Base-by-base conservation (phyloP, 2,113 vertebrate species). In the Rana temporaria region DNA sequence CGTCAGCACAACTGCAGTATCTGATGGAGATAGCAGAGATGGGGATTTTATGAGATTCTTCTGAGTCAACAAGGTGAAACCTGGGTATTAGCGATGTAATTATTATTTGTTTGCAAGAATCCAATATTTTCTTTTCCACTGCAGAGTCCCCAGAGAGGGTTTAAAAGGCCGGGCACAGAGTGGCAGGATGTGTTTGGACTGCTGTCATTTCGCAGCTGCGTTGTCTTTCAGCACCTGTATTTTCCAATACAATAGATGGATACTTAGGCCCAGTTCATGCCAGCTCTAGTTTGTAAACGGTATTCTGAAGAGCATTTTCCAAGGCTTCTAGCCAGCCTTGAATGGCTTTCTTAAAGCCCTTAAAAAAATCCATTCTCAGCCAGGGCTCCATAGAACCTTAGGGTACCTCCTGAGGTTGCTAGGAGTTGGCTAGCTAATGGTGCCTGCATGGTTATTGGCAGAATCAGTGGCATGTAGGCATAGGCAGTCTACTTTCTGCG, bases 61-160 rank as follows among this genome's bases (percentile, higher is more conserved):
- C 14, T 30, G 16, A 72, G 52, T 30, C 60, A 14, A 14, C 60
- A 24, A 11, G 22, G 60, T 20, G 69, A 53, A 72, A 24, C 48
- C 7, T 17, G 6, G 52, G 69, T 72, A 26, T 72, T 72, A 72
- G 69, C 48, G 26, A 72, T 72, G 69, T 72, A 72, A 72, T 72
- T 72, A 72, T 72, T 72, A 56, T 72, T 56, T 72, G 69, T 72
- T 26, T 72, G 55, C 55, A 72, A 72, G 42, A 63, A 72, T 72
- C 52, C 69, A 72, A 72, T 72, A 72, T 72, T 72, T 72, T 72
- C 69, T 72, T 72, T 26, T 9, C 7, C 26, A 52, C 69, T 19
- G 24, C 69, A 18, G 55, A 56, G 48, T 56, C 52, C 48, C 69
- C 22, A 3, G 69, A 56, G 22, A 22, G 24, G 69, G 69, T 26